Base-by-base conservation (phyloP, 1,140 invertebrate genomes). In the Atta texana region DNA sequence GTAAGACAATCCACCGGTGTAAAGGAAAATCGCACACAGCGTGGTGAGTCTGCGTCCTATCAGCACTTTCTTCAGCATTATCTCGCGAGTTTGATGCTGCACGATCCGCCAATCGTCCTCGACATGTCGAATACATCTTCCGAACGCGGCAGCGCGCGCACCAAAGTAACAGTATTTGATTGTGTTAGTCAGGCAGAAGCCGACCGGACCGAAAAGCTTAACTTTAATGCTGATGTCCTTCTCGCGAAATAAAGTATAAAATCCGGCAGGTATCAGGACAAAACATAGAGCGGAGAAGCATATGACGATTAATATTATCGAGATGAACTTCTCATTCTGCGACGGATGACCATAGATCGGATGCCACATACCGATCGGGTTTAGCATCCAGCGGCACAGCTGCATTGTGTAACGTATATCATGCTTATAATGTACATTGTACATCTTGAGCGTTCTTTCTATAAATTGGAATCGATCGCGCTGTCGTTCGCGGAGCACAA, bases 281-380 rank as follows among this genome's bases (percentile, higher is more conserved):
- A 91, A 90, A 2, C 85, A 51, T 10, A 91, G 8, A 0, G 12
- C n/a, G 8, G 31, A 85, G 16, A 86, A 81, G 24, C 89, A 84
- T 4, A 5, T 0, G 6, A 59, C 0, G 2, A 82, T 28, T 1
- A 87, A 16, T 0, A 55, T 12, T 1, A 63, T 1, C 0, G 87
- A 88, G 0, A 69, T 0, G 2, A 88, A 18, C 6, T 53, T 59
- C 1, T 88, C 72, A 2, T n/a, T 21, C n/a, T 0, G 57, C 12
- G 78, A 88, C 0, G 34, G 16, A 6, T 51, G 59, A 0, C 39
- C 49, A 12, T 63, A 39, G 7, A 90, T 24, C 5, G 64, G 3
- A 0, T 88, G 74, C 92, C 92, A 92, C 14, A 93, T 71, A 2
- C 92, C 92, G 34, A 93, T 90, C 8, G 89, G 87, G 49, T 84